A percentile compares a stretch with the other conserved stretches of the same genome.
phyloP scores from a whole-genome alignment of 2,797 vertebrate species.

The Sebastes diaconus region DNA sequence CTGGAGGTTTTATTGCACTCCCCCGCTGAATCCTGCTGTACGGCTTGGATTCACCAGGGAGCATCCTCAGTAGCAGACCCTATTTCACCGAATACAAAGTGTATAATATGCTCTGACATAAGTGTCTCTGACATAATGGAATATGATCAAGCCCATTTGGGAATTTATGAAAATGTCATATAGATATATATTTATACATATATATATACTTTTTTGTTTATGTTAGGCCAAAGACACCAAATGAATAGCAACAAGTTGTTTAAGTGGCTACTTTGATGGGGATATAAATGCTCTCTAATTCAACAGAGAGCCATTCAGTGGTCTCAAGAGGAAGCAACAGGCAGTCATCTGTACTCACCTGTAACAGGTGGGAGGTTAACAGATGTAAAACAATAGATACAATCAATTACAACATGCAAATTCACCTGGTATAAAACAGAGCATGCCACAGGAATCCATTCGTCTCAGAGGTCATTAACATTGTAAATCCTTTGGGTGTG shows the following conservation, averaged over 20 bases:
- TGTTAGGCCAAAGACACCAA: no score
- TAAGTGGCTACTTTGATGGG: not conserved
- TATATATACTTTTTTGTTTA: no score
- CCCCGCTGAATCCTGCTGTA: not conserved
- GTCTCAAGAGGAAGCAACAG: not conserved
- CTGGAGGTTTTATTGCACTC: not conserved
- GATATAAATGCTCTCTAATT: not conserved
- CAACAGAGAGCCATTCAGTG: not conserved
- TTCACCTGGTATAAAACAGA: conserved; percentile 18
- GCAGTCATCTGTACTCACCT: not conserved
- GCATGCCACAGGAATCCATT: conserved; percentile 12
- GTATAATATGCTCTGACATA: not conserved
- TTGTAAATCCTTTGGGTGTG: conserved; percentile 34
- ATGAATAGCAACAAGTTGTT: not conserved
- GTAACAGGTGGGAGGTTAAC: conserved; percentile 12
- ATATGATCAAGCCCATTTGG: not conserved
- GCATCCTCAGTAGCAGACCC: not conserved
- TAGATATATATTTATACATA: no score
- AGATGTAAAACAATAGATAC: conserved; percentile 35
- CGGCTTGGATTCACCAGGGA: not conserved
- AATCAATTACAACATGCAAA: conserved; percentile 19
- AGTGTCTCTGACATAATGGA: not conserved
- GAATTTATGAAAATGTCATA: not conserved
- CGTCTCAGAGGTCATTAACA: conserved; percentile 40
- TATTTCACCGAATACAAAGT: conserved; percentile 7